Evolutionary conservation across 2,797 vertebrate species (phyloP), one percentile per base, ranked within the genome.

Genomic region (Notamacropus eugenii): DNA sequence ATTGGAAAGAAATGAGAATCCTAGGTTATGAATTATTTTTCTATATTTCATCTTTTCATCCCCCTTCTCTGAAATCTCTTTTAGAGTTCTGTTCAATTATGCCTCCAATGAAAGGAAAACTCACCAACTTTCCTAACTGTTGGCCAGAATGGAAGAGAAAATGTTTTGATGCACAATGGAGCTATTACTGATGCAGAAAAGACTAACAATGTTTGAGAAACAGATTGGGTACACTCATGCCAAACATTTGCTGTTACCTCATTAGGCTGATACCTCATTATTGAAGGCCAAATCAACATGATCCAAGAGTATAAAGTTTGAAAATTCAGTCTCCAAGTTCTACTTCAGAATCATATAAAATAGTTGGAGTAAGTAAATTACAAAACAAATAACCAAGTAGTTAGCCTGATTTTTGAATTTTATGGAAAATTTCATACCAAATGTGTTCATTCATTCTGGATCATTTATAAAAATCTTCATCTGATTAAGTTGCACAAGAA

Each of bases 171-270:
- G 93, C 87, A 90, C 55, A 97, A 22, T 11, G 57, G 57, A 94
- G 1, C 13, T 58, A 31, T 94, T 92, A 96, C 11, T 92, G 91
- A 95, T 95, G 94, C 22, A 95, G 93, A 94, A 74, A 82, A 90
- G 55, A 74, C 92, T 97, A 94, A 91, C 46, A 90, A 59, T 94
- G 87, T 95, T 96, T 97, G 91, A 95, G 67, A 96, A 97, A 92
- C 92, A 95, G 54, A 97, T 95, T 96, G 90, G 3, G 31, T 93
- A 54, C 4, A 54, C 91, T 95, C 90, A 90, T n/a, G 94, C 58
- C 93, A 93, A 94, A 96, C 62, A 87, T 92, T 96, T 92, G n/a
- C 58, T 95, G 54, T 28, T 92, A 12, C 56, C 92, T 97, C 94
- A 91, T 96, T 96, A 96, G 91, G 59, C 34, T 95, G 28, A 50